Conservation (phyloP, 2,888 invertebrate genomes). For the Hoplodrina blanda region DNA sequence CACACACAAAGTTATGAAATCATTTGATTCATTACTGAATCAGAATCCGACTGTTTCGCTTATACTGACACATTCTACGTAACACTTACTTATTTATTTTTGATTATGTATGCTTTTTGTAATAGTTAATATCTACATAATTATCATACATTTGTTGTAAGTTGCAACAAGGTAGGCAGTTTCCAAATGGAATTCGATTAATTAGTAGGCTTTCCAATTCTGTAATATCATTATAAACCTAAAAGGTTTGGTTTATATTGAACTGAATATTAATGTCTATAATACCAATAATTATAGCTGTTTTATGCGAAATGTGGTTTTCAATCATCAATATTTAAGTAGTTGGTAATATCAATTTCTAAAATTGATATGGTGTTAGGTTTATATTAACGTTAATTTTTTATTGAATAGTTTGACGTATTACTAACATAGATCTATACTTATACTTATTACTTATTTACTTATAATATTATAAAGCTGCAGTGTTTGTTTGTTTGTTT, state of each 20-base stretch:
- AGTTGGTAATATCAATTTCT: not conserved
- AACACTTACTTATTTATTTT: conserved; percentile 32
- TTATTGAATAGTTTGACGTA: no score
- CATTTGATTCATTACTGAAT: conserved; percentile 32
- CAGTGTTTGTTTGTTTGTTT: no score
- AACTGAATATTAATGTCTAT: not conserved
- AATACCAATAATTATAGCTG: conserved; percentile 3
- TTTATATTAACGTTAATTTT: not conserved
- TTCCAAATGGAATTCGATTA: conserved; percentile 13
- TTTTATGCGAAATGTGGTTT: conserved; percentile 9
- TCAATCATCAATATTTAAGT: conserved; percentile 5
- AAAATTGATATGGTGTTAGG: not conserved
- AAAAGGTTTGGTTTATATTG: not conserved
- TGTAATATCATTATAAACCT: not conserved
- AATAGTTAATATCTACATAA: conserved; percentile 11
- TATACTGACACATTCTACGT: conserved; percentile 4
- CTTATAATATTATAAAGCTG: no score
- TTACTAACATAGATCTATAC: no score
- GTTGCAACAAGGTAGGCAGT: conserved; percentile 7
- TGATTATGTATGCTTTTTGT: conserved; percentile 11
- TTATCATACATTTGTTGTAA: not conserved
- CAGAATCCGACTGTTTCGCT: conserved; percentile 33
- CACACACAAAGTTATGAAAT: conserved; percentile 30
- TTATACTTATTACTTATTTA: no score
- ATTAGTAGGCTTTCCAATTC: conserved; percentile 13